These are phyloP conservation scores for Microchrysa polita DNA, from an alignment of 2,888 invertebrate species.

Conservation along the genomic window DNA sequence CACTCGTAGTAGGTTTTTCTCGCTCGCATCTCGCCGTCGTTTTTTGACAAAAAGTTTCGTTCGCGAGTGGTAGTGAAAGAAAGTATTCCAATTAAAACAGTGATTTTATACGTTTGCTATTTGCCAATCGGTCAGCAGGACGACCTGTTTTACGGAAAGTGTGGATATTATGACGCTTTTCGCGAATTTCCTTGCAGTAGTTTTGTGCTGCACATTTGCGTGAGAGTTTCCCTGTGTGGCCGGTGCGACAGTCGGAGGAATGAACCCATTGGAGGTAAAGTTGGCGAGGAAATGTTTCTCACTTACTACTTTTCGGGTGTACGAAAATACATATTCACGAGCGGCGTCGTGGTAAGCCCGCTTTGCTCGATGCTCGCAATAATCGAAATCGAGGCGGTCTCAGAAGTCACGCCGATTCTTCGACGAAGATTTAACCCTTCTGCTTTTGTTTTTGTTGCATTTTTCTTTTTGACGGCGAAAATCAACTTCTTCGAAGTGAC, in stretches of 20 bases:
- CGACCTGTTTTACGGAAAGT: neutral
- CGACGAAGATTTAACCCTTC: too few species aligned
- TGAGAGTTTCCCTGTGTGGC: neutral
- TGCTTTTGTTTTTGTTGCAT: too few species aligned
- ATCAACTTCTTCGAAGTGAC: too few species aligned
- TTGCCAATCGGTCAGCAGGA: conserved; percentile 18
- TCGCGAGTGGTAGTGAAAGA: conserved; percentile 41
- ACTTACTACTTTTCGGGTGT: conserved; percentile 12
- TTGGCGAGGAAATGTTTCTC: conserved; percentile 7
- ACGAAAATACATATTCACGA: neutral
- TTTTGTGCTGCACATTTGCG: neutral
- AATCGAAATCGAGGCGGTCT: neutral
- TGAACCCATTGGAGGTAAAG: conserved; percentile 39
- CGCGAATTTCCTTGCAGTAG: neutral
- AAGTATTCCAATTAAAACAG: conserved; percentile 20
- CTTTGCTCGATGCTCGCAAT: conserved; percentile 24
- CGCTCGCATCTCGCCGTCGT: conserved; percentile 1
- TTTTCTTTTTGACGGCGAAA: too few species aligned
- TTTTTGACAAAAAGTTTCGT: conserved; percentile 47
- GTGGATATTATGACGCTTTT: conserved; percentile 12
- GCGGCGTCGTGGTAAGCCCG: conserved; percentile 15
- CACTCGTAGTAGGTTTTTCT: conserved; percentile 37
- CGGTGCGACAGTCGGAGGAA: conserved; percentile 19
- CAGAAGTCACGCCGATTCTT: neutral
- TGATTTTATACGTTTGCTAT: conserved; percentile 19